Evolutionary conservation across 2,797 vertebrate species (phyloP), one percentile per base, ranked within the genome.

Genomic region (Micropoecilia bifurca): DNA sequence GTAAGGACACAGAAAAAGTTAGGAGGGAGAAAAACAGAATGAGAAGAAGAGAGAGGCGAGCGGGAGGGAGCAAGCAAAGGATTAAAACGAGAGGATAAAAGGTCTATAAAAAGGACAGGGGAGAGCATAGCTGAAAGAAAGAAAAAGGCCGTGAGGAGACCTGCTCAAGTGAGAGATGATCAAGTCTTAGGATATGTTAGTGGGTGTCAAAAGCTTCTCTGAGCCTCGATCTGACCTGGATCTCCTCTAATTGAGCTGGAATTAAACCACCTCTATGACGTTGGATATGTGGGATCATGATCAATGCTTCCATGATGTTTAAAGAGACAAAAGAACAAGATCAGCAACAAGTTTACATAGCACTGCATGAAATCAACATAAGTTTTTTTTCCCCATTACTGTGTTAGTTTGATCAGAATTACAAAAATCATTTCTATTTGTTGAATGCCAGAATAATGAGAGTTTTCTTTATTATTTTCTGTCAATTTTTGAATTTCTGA

Each of bases 91-190:
- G n/a, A 30, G 88, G 87, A 88, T 90, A 68, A 88, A 82, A 87
- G 87, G 80, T 85, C 91, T 91, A 88, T 86, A 91, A 86, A 87
- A 90, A 91, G 86, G 77, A 86, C 84, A 16, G 75, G 79, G 14
- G 33, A 68, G 66, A 47, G 73, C 0, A 2, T 13, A 14, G 36
- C 79, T 13, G 80, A 78, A 66, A 72, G 68, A 20, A 28, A 57
- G 4, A 55, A 18, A 20, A 85, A 53, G 6, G 39, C 28, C 0
- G 2, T 5, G 18, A 77, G 66, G 48, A 76, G 0, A 80, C 75
- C 57, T 76, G 3, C 13, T 48, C 36, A 63, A 79, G 74, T 53
- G 30, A 12, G 36, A 36, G 55, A 3, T 53, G 33, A 76, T 50
- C 78, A 22, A 33, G 22, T 47, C 4, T 55, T 36, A 53, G n/a